These are phyloP conservation scores for Rhabditoides inermis DNA, from an alignment of 2,888 invertebrate species.

Conservation along the genomic window DNA sequence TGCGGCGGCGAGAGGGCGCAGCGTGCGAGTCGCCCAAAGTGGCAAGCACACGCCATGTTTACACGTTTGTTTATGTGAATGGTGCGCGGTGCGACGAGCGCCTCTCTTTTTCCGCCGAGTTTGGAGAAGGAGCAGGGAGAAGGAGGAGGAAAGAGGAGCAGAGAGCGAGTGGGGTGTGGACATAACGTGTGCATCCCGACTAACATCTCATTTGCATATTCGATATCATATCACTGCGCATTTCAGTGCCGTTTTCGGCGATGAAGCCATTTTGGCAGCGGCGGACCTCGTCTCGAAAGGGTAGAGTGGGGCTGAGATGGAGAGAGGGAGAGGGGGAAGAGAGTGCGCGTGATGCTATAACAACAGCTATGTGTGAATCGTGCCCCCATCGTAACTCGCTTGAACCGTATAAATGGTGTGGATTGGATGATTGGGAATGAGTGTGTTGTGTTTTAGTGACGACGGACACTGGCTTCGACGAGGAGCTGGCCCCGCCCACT, in stretches of 20 bases:
- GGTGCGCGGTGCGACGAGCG: background rate
- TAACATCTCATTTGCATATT: no score
- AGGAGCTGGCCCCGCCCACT: no score
- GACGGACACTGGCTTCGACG: no score
- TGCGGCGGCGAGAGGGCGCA: no score
- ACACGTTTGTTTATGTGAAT: no score
- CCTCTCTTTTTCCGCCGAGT: background rate
- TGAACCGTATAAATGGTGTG: no score
- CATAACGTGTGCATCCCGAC: background rate
- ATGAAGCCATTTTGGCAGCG: background rate
- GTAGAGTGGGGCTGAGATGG: background rate
- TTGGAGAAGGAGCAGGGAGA: background rate
- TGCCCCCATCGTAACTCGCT: no score
- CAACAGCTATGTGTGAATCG: no score
- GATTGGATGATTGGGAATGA: no score
- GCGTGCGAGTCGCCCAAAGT: no score
- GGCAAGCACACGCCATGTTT: no score
- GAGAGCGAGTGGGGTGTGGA: constrained; percentile 2
- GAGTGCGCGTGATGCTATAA: background rate
- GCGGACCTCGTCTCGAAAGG: background rate
- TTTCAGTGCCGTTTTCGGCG: background rate
- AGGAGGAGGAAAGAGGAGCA: background rate
- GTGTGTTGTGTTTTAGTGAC: no score
- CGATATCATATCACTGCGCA: background rate
- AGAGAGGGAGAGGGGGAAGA: background rate